These are phyloP conservation scores for Pocillopora meandrina DNA, from an alignment of 92 coral and sea anemone species.

Conservation along the genomic window DNA sequence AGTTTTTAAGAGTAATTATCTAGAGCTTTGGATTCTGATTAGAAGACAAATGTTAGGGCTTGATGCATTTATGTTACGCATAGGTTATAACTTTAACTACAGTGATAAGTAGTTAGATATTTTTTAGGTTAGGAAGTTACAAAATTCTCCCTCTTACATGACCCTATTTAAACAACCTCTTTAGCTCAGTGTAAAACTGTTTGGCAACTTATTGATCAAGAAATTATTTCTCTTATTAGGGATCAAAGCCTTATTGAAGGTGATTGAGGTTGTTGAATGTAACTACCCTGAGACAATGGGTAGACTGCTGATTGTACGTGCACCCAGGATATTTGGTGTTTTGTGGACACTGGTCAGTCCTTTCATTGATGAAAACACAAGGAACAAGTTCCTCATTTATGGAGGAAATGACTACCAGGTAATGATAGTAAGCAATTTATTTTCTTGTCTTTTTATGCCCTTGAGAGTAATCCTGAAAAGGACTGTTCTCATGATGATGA, in stretches of 20 bases:
- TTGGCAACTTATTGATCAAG: not conserved
- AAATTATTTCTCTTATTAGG: conserved; percentile 48
- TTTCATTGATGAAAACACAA: conserved; percentile 97
- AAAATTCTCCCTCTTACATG: no score
- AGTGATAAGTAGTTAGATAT: no score
- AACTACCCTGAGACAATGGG: conserved; percentile 99
- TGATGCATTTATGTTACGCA: no score
- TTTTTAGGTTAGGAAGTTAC: no score
- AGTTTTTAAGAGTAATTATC: no score
- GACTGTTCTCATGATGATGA: not conserved
- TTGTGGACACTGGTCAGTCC: conserved; percentile 98
- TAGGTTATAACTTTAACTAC: no score
- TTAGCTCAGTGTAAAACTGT: not conserved
- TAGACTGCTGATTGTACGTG: conserved; percentile 92
- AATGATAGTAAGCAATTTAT: not conserved
- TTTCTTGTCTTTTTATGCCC: not conserved
- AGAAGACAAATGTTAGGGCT: not conserved
- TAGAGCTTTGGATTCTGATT: no score
- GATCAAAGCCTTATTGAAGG: conserved; percentile 90
- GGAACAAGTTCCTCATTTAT: conserved; percentile 96
- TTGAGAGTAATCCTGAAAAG: not conserved
- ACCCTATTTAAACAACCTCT: not conserved
- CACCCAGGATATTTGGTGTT: conserved; percentile 98
- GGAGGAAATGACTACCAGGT: conserved; percentile 99
- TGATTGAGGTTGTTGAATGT: conserved; percentile 94